Percentiles rank a stretch among this genome's conserved stretches.
Conservation (phyloP, 1,140 invertebrate genomes). For the Neotoxoptera formosana region DNA sequence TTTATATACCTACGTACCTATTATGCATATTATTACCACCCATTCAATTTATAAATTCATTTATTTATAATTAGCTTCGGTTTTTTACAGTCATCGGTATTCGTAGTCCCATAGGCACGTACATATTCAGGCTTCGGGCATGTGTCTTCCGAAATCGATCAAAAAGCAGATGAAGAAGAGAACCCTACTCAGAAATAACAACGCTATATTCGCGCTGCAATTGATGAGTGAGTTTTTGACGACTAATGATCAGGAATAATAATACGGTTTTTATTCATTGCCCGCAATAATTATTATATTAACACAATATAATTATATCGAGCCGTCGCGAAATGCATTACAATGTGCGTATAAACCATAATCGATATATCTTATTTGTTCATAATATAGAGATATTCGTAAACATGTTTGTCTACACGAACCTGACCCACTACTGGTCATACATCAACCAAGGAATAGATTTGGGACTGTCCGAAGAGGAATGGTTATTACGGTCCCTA, state of each 20-base stretch:
- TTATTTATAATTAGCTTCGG: too few species aligned
- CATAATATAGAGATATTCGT: not conserved
- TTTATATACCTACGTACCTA: too few species aligned
- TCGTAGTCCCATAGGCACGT: not conserved
- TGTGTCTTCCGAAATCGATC: not conserved
- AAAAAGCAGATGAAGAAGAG: not conserved
- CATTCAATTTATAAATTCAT: too few species aligned
- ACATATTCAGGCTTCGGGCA: not conserved
- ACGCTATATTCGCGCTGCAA: not conserved
- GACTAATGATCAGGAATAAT: not conserved
- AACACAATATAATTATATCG: too few species aligned
- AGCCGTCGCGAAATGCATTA: not conserved
- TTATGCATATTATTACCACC: too few species aligned
- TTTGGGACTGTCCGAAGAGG: not conserved
- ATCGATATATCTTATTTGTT: not conserved
- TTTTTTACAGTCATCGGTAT: too few species aligned
- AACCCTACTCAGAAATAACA: not conserved
- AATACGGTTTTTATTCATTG: not conserved
- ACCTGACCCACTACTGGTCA: not conserved
- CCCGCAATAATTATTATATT: not conserved
- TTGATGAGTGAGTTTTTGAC: not conserved
- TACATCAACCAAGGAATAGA: not conserved
- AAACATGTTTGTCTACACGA: not conserved
- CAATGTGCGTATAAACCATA: not conserved
- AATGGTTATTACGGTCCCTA: not conserved